Percentiles rank a stretch among this genome's conserved stretches.
These are phyloP conservation scores for Gobiocypris rarus DNA, from an alignment of 2,113 vertebrate genomes.

Conservation along the genomic window DNA sequence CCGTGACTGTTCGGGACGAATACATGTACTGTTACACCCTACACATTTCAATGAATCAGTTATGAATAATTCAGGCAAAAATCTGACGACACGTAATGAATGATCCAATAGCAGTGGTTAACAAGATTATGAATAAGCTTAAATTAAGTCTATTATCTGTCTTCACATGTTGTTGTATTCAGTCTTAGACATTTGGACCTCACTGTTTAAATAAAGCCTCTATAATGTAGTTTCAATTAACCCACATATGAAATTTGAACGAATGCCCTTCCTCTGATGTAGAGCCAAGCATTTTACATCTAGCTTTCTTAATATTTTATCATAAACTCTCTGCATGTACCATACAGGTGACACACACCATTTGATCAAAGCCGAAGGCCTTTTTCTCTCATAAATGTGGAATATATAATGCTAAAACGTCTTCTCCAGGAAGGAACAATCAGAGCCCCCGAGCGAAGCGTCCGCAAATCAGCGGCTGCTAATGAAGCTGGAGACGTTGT, in stretches of 20 bases:
- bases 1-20: no score
- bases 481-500: conserved; percentile 51
- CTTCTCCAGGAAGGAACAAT: conserved; percentile 55
- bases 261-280: no score
- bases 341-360: conserved; percentile 3
- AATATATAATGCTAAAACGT: conserved; percentile 30
- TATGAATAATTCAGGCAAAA: background rate
- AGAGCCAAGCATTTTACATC: conserved; percentile 3
- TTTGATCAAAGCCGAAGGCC: conserved; percentile 23
- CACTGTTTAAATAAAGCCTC: background rate
- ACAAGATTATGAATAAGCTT: background rate
- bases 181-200: background rate
- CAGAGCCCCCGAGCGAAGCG: conserved; percentile 43
- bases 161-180: background rate
- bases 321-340: background rate
- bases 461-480: conserved; percentile 51
- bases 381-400: conserved; percentile 37
- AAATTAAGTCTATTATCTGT: background rate
- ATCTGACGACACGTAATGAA: background rate
- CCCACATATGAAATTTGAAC: background rate
- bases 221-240: background rate
- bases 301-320: conserved; percentile 47
- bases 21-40: no score
- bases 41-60: no score
- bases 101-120: background rate